Conservation (phyloP, 1,140 invertebrate genomes). For the Centruroides sculpturatus region DNA sequence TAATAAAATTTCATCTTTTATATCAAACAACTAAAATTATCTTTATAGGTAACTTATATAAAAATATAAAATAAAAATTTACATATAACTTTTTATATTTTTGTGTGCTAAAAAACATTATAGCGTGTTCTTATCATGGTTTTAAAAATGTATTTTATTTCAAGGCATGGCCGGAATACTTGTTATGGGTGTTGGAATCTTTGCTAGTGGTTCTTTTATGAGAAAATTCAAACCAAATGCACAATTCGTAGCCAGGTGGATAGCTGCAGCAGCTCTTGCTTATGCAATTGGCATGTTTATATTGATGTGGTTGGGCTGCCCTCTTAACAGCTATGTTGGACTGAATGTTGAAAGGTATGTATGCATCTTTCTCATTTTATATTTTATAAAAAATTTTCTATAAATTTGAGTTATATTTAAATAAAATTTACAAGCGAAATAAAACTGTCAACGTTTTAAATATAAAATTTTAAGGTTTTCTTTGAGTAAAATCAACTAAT, state of each 20-base stretch:
- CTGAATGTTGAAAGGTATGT: constrained; percentile 31
- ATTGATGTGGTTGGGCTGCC: constrained; percentile 76
- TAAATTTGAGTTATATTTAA: background rate
- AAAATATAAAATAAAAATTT: too few species aligned
- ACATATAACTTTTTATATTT: too few species aligned
- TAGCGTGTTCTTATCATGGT: background rate
- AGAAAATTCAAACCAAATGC: constrained; percentile 66
- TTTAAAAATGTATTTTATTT: constrained; percentile 16
- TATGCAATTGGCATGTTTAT: constrained; percentile 74
- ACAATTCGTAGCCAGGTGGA: constrained; percentile 73
- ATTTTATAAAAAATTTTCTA: background rate
- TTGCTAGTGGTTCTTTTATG: constrained; percentile 72
- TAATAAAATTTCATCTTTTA: too few species aligned
- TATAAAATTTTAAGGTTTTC: too few species aligned
- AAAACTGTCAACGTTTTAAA: too few species aligned
- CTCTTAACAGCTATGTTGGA: constrained; percentile 63
- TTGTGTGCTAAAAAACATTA: too few species aligned
- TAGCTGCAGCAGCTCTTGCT: constrained; percentile 69
- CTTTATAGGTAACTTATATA: too few species aligned
- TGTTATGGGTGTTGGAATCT: constrained; percentile 79
- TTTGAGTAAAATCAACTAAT: too few species aligned
- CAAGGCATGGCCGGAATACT: constrained; percentile 75
- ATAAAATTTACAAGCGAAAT: background rate
- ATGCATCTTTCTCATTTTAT: background rate
- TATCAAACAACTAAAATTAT: too few species aligned